A percentile compares a stretch with the other conserved stretches of the same genome.
These are phyloP conservation scores for Poliocrania exsul DNA, from an alignment of 2,797 vertebrate species.

Conservation along the genomic window DNA sequence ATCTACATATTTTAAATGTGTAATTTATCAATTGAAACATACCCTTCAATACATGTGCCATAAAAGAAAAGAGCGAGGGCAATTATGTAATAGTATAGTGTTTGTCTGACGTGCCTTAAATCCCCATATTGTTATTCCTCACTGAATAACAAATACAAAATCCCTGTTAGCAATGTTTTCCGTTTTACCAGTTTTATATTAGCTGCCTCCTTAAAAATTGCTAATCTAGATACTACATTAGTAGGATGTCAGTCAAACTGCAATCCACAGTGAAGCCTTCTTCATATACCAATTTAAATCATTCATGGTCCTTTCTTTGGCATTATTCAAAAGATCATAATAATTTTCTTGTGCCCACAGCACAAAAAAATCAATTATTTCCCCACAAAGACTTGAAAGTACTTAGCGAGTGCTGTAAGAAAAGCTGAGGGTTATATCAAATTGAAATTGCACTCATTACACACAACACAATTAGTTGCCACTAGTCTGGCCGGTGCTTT, in stretches of 20 bases:
- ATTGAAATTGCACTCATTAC: conserved; percentile 99
- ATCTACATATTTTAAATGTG: conserved; percentile 73
- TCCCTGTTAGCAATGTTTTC: conserved; percentile 75
- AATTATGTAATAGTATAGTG: conserved; percentile 76
- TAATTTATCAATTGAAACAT: conserved; percentile 76
- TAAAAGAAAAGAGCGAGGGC: conserved; percentile 72
- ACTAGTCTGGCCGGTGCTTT: conserved; percentile 99
- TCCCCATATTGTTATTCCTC: conserved; percentile 75
- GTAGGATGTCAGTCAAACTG: conserved; percentile 94
- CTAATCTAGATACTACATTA: conserved; percentile 95
- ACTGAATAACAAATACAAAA: conserved; percentile 74
- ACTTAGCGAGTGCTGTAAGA: conserved; percentile 98
- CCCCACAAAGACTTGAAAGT: conserved; percentile 99
- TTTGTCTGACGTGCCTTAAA: conserved; percentile 74
- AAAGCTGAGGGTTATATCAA: conserved; percentile 99
- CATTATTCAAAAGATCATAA: conserved; percentile 99
- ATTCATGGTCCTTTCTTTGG: conserved; percentile 98
- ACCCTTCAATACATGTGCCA: conserved; percentile 72
- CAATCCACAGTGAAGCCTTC: conserved; percentile 92
- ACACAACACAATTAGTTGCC: conserved; percentile 99
- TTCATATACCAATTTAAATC: conserved; percentile 99
- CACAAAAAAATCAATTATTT: conserved; percentile 99
- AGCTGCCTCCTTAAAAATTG: conserved; percentile 87
- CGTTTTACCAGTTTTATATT: conserved; percentile 79
- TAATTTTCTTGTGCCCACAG: conserved; percentile 99